Evolutionary conservation across 2,888 invertebrate species (phyloP), one percentile per base, ranked within the genome.

Genomic region (Mesorhabditis sp.): DNA sequence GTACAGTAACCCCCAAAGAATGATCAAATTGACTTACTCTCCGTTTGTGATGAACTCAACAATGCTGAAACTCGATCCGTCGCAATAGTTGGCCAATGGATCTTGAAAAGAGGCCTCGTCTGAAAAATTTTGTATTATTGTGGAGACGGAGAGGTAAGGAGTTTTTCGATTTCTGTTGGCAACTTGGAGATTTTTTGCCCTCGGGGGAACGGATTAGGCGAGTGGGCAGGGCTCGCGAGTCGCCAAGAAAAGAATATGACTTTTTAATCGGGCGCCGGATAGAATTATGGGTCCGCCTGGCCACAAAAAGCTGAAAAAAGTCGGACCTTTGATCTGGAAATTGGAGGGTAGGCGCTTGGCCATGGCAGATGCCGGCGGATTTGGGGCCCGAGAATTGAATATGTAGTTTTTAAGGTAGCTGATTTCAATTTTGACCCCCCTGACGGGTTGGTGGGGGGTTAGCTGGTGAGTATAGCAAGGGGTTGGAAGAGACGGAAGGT

Each of bases 31-130:
- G 41, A 50, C 6, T 15, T n/a, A 65, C 65, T 74, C 82, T 80
- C 67, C 82, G 82, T 73, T 76, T 70, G 76, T 68, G 43, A 85
- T 76, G 66, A 85, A 85, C 58, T 83, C 78, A 41, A 85, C 74
- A 71, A 86, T 84, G 73, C 85, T 82, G 78, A 85, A 86, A 69
- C 75, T 72, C n/a, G 75, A 72, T 43, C 79, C 74, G 76, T 81
- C 79, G 62, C 74, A 82, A 71, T 74, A 73, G 50, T 78, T 73
- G 62, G 71, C 75, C 62, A 86, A 72, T 15, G 85, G 83, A 72
- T 86, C 85, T 6, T 75, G 83, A 7, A 50, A 50, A 50, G 58
- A 50, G n/a, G 76, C 74, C 62, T 83, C 83, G 64, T 80, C 82
- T 80, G 72, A 69, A 82, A 77, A 50, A n/a, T 1, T n/a, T 28